Percentiles rank a stretch among this genome's conserved stretches.
Evolutionary conservation across 2,113 vertebrate species (phyloP).

Genomic region (Osmerus eperlanus): DNA sequence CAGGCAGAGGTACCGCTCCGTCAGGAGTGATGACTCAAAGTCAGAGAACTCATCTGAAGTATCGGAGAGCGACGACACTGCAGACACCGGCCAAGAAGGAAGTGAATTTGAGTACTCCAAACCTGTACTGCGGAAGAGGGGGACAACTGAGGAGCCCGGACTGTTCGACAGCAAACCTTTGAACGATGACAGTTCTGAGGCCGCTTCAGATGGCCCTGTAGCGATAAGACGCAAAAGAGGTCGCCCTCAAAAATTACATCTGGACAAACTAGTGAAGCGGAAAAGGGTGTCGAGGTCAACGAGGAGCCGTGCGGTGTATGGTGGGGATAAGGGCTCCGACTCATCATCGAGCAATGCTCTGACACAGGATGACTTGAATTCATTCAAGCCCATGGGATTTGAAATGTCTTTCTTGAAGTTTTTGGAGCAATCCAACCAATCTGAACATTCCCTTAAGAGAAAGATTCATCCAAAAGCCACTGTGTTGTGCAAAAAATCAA

Average conservation of each 20-base stretch:
- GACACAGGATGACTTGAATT: conserved; percentile 77
- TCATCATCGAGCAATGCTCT: conserved; percentile 61
- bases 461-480: conserved; percentile 47
- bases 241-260: conserved; percentile 69
- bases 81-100: conserved; percentile 58
- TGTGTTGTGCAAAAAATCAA: conserved; percentile 33
- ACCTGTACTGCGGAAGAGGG: conserved; percentile 57
- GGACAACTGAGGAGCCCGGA: conserved; percentile 29
- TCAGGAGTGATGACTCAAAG: conserved; percentile 72
- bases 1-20: conserved; percentile 64
- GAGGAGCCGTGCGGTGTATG: conserved; percentile 38
- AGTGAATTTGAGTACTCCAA: conserved; percentile 61
- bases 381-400: conserved; percentile 96
- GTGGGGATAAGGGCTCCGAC: conserved; percentile 69
- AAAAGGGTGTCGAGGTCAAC: conserved; percentile 55
- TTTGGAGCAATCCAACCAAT: conserved; percentile 86
- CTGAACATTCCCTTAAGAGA: conserved; percentile 75
- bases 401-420: conserved; percentile 95
- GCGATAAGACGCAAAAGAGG: conserved; percentile 80
- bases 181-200: conserved; percentile 52
- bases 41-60: conserved; percentile 65
- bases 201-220: conserved; percentile 43
- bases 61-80: conserved; percentile 53
- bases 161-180: conserved; percentile 56
- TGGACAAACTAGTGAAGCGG: conserved; percentile 47